phyloP scores from a whole-genome alignment of 2,888 invertebrate species.

The Acanthosepion pharaonis region DNA sequence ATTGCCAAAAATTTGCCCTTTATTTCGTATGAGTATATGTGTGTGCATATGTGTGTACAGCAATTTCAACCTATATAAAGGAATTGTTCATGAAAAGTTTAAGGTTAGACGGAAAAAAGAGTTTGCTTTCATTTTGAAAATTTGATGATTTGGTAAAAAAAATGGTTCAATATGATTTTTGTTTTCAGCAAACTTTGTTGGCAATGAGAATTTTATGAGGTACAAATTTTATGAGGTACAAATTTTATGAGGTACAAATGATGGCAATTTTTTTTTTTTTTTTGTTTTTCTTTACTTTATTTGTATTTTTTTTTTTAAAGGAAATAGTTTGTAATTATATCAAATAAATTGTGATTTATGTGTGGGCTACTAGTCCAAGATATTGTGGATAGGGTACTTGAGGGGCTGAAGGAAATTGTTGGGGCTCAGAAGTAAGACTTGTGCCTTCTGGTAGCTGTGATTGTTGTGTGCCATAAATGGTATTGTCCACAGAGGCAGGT shows the following conservation, averaged over 20 bases:
- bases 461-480: constrained; percentile 6
- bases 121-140: neutral
- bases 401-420: neutral
- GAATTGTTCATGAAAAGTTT: neutral
- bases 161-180: neutral
- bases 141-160: neutral
- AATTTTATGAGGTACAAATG: neutral
- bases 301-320: neutral
- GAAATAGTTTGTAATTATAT: neutral
- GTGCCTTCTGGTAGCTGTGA: neutral
- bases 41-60: neutral
- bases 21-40: neutral
- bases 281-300: neutral
- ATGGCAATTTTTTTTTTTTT: neutral
- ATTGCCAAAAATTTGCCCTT: neutral
- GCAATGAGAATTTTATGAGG: constrained; percentile 7
- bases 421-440: neutral
- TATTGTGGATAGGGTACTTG: neutral
- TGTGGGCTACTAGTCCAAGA: neutral
- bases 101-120: neutral
- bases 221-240: too few species aligned
- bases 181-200: neutral
- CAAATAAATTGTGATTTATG: constrained; percentile 20
- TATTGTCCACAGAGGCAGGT: neutral
- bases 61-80: constrained; percentile 18